Base-by-base conservation (phyloP, 2,888 invertebrate genomes). In the Thereva nobilitata region DNA sequence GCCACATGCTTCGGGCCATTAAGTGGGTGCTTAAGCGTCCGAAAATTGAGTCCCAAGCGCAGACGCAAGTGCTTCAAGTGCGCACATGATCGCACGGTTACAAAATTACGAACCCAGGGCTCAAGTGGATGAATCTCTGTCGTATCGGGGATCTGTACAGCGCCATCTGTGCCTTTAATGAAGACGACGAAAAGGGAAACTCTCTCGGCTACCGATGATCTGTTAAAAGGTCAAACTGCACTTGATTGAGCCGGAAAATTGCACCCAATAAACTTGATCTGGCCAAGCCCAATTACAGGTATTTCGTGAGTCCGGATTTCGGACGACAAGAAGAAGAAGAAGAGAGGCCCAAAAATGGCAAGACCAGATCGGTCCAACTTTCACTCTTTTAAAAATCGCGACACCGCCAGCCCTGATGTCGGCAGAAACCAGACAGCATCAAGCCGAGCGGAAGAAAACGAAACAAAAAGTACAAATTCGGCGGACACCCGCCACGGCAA, bases 401-500 rank as follows among this genome's bases (percentile, higher is more conserved):
- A 38, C n/a, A 38, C 9, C 44, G 37, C 40, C 47, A 49, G 23
- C 57, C 10, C 7, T 47, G 38, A 41, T 50, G 61, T 49, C 34
- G 49, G n/a, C 40, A 40, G 12, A 49, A 50, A 12, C n/a, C 47
- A 10, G 8, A 23, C 35, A 35, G 9, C 9, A 47, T 38, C 12
- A 37, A 47, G 42, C 42, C 9, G 34, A 37, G 3, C 49, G 47
- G 59, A 42, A 61, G n/a, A 50, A 50, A 38, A 41, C 40, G 5
- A 41, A 50, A 5, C 1, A 38, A 50, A 50, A 23, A 34, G 50
- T 50, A 61, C n/a, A 49, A 50, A 50, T 61, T 61, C 34, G 61
- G 61, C 61, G 61, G 61, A 61, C 50, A 61, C 61, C 61, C 61
- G 61, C 50, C 40, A 61, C 61, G 61, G 61, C 61, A 61, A 50